Evolutionary conservation across 2,113 vertebrate genomes (phyloP).

Genomic region (Hypomesus transpacificus): DNA sequence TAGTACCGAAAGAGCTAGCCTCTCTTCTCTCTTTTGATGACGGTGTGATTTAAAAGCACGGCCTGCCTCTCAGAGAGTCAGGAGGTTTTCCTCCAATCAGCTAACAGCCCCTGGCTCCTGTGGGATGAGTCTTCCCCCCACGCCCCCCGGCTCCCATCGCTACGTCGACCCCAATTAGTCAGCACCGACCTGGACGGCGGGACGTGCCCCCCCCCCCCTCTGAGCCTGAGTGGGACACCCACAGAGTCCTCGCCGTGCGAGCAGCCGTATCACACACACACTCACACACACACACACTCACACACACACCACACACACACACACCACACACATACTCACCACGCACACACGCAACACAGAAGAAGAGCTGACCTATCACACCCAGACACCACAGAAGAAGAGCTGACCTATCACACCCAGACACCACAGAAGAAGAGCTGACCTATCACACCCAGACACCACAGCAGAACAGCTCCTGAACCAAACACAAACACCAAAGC

Average conservation of each 20-base stretch:
- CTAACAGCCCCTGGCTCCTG: constrained; percentile 20
- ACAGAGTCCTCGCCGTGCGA: constrained; percentile 42
- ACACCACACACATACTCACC: no score
- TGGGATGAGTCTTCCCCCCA: constrained; percentile 14
- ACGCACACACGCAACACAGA: no score
- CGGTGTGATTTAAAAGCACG: no score
- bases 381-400: no score
- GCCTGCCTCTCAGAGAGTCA: no score
- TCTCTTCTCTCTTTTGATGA: no score
- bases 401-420: not conserved
- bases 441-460: not conserved
- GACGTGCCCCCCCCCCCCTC: constrained; percentile 17
- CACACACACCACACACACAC: constrained; percentile 14
- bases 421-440: no score
- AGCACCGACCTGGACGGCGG: constrained; percentile 23
- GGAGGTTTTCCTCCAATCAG: not conserved
- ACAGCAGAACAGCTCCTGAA: not conserved
- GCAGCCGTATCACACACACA: constrained; percentile 1
- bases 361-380: no score
- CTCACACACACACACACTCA: no score
- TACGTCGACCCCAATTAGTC: constrained; percentile 32
- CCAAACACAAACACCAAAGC: not conserved
- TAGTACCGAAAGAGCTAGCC: no score
- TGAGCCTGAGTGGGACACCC: constrained; percentile 34
- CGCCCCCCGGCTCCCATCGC: not conserved